phyloP scores from a whole-genome alignment of 2,888 invertebrate species.

The Scaptomyza parva region DNA sequence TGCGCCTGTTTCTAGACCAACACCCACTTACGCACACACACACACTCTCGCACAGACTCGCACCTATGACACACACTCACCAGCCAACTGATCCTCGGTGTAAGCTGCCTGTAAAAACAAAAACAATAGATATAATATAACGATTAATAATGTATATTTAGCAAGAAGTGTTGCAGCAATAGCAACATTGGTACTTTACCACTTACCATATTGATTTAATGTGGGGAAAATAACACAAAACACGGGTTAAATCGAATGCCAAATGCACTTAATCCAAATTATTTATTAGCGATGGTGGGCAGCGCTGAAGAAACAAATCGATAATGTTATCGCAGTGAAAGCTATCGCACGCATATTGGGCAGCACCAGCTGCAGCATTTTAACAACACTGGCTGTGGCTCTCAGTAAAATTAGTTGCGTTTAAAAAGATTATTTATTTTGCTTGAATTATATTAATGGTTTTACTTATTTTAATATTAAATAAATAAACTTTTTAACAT shows the following conservation, averaged over 20 bases:
- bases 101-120: conserved; percentile 90
- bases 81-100: conserved; percentile 95
- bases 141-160: conserved; percentile 3
- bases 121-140: conserved; percentile 29
- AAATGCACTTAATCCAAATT: conserved; percentile 56
- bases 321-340: conserved; percentile 22
- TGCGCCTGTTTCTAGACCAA: conserved; percentile 54
- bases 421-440: background rate
- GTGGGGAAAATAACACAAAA: conserved; percentile 72
- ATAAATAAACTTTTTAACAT: background rate
- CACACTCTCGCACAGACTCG: conserved; percentile 21
- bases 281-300: conserved; percentile 47
- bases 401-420: background rate
- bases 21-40: conserved; percentile 46
- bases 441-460: background rate
- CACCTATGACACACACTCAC: conserved; percentile 87
- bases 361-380: background rate
- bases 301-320: conserved; percentile 19
- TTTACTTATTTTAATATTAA: background rate
- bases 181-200: conserved; percentile 9
- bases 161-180: conserved; percentile 1
- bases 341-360: conserved; percentile 18
- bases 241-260: conserved; percentile 63
- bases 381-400: conserved; percentile 20
- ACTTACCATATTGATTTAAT: conserved; percentile 71